Base-by-base conservation (phyloP, 2,113 vertebrate genomes). In the Thamnaconus septentrionalis region DNA sequence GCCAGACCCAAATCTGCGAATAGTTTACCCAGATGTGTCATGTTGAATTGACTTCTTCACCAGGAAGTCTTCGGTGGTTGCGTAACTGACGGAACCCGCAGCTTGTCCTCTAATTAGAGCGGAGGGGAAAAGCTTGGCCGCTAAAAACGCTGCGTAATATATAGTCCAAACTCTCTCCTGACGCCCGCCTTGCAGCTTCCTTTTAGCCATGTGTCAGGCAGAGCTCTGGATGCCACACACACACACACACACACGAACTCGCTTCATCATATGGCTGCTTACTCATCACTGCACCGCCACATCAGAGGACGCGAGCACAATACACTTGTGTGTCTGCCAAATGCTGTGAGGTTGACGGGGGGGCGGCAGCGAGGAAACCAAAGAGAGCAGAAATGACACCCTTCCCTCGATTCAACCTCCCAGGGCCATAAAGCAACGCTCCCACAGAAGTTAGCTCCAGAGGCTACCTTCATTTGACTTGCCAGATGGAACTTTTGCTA, bases 221-320 rank as follows among this genome's bases (percentile, higher is more conserved):
- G 80, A 71, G 77, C 64, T 74, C 46, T 76, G 79, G 67, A 72
- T 79, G 75, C 79, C 80, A 87, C 18, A 31, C 18, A 31, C 18
- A 31, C 18, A 31, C 18, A 46, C 45, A 46, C 45, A 46, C 82
- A 82, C 79, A 75, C 75, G 52, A 42, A 72, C 75, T 53, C 71
- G 64, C 71, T 60, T 69, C 66, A 73, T 80, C 81, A 83, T 71
- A 62, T 73, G 76, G 74, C 64, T 72, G 81, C 86, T 87, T 80
- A 87, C 78, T 87, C 85, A 86, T 84, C 83, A 77, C 71, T 67
- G 3, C 43, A 5, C 5, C 11, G 55, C 86, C 88, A 89, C 88
- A 90, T 88, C 85, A 88, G 53, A 90, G 77, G 59, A 64, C 64
- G 55, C 60, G 4, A 50, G 81, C 76, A 81, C 88, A 82, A 83